Conservation (phyloP, 2,888 invertebrate genomes). For the Drosophila rubida region DNA sequence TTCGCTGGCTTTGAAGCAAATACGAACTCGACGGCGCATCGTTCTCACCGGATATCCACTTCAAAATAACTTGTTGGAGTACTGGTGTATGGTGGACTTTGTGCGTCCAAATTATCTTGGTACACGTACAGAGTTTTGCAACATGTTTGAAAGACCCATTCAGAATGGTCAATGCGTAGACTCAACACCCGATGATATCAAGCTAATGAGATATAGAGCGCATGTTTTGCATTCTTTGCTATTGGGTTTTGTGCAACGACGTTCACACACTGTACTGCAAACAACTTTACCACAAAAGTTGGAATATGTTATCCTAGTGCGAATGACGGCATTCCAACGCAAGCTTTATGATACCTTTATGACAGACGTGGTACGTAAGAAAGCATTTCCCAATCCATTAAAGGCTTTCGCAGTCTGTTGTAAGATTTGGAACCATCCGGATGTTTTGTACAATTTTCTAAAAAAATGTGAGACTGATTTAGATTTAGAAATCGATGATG, state of each 20-base stretch:
- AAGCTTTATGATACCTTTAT: slow-evolving; percentile 96
- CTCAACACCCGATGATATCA: slow-evolving; percentile 96
- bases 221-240: slow-evolving; percentile 97
- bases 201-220: slow-evolving; percentile 97
- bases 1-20: slow-evolving; percentile 96
- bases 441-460: slow-evolving; percentile 94
- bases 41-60: slow-evolving; percentile 99
- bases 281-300: slow-evolving; percentile 96
- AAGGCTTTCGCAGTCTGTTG: slow-evolving; percentile 99
- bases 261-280: slow-evolving; percentile 96
- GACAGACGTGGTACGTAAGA: slow-evolving; percentile 94
- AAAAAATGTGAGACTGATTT: slow-evolving; percentile 91
- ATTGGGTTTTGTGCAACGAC: slow-evolving; percentile 97
- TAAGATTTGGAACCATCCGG: slow-evolving; percentile 99
- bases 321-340: slow-evolving; percentile 96
- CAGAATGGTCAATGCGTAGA: slow-evolving; percentile 99
- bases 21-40: slow-evolving; percentile 96
- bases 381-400: slow-evolving; percentile 96
- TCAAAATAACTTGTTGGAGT: slow-evolving; percentile 98
- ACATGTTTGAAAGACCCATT: slow-evolving; percentile 99
- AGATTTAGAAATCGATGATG: slow-evolving; percentile 92
- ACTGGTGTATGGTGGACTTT: slow-evolving; percentile 99
- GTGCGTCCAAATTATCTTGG: slow-evolving; percentile 98
- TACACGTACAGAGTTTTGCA: slow-evolving; percentile 97
- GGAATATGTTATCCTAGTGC: slow-evolving; percentile 96